These are phyloP conservation scores for Ips typographus DNA, from an alignment of 1,140 invertebrate species.

Conservation along the genomic window DNA sequence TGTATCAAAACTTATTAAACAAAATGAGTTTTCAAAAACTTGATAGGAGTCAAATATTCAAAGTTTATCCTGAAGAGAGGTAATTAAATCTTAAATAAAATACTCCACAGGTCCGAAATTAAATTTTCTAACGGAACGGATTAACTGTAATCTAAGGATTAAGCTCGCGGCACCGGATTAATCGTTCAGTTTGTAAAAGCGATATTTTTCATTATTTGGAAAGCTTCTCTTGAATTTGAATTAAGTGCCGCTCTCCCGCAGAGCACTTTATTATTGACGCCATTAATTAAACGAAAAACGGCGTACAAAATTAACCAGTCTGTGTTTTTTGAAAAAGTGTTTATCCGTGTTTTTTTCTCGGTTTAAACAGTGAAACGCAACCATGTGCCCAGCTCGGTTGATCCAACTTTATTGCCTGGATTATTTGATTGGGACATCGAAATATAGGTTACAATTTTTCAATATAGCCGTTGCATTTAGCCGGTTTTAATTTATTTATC, in stretches of 20 bases:
- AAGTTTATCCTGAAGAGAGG: too few species aligned
- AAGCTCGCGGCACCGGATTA: conserved; percentile 17
- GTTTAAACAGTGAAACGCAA: background rate
- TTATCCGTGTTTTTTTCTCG: background rate
- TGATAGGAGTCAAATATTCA: too few species aligned
- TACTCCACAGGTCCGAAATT: conserved; percentile 14
- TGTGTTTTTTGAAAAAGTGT: background rate
- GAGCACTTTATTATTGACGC: conserved; percentile 7
- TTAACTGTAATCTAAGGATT: conserved; percentile 29
- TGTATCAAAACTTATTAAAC: too few species aligned
- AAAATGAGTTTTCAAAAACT: too few species aligned
- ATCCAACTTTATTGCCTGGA: too few species aligned
- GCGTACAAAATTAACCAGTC: background rate
- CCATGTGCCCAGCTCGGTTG: too few species aligned
- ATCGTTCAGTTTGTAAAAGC: conserved; percentile 27
- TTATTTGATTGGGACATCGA: too few species aligned
- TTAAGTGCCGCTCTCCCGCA: conserved; percentile 10
- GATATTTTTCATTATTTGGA: conserved; percentile 27
- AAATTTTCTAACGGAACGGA: conserved; percentile 19
- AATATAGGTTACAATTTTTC: too few species aligned
- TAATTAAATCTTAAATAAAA: background rate
- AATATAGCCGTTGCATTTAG: too few species aligned
- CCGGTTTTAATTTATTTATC: too few species aligned
- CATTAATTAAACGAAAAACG: conserved; percentile 5
- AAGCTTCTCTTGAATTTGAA: conserved; percentile 20